Evolutionary conservation across 2,113 vertebrate species (phyloP), one percentile per base, ranked within the genome.

Genomic region (Campylomormyrus tamandua): DNA sequence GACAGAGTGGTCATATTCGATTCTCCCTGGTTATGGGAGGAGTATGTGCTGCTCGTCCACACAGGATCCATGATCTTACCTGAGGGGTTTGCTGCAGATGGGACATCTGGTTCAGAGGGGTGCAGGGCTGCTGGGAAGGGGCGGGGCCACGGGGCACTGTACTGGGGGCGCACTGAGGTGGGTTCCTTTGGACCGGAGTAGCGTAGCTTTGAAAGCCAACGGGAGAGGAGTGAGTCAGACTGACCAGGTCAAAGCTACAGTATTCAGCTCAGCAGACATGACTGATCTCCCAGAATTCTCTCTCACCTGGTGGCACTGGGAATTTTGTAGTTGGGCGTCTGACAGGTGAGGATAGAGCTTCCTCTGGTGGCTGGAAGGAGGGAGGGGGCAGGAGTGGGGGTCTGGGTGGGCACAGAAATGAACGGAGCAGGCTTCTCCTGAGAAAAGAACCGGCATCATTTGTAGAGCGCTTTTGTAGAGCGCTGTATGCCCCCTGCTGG

Each of bases 111-210:
- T 90, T 94, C 74, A 93, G 90, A 87, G 95, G 95, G n/a, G 94
- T 95, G 83, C 89, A 93, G 2, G 92, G 93, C 86, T 94, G 93
- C 80, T 91, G 94, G 90, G 89, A 13, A 3, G 92, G 87, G 91
- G 50, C 70, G 13, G 94, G 92, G 92, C 92, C 93, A 89, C 95
- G 96, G 5, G 96, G 94, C 91, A 96, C 95, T 89, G 97, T 96
- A 48, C 95, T 92, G 1, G 94, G 94, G 88, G 93, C 92, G 89
- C 93, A 93, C 27, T 95, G 89, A 49, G 91, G 90, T 39, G 96
- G 93, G 21, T 92, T 92, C 88, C 93, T 96, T 92, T 96, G 98
- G 66, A 98, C 93, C 31, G 98, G 97, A 0, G 98, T 98, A 91
- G 96, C 94, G 92, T 97, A 97, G 94, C 97, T 98, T 87, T 35